Base-by-base conservation (phyloP, 2,113 vertebrate genomes). In the Mohoua ochrocephala region DNA sequence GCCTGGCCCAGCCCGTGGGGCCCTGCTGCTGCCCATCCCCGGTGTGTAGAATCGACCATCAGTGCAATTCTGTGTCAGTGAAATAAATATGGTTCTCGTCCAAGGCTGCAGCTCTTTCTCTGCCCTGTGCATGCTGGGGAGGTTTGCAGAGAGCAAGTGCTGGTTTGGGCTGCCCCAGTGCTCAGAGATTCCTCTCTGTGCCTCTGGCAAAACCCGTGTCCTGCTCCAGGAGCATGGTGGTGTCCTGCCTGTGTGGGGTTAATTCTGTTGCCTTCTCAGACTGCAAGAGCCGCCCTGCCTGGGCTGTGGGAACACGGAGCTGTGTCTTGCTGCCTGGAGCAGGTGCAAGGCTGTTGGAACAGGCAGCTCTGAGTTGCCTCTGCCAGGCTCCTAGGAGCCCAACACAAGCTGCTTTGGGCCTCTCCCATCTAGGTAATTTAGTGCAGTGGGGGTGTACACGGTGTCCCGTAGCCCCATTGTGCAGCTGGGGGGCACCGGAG, bases 51-150 rank as follows among this genome's bases (percentile, higher is more conserved):
- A 92, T 92, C 42, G 0, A 93, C 54, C 92, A 94, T 82, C 96
- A 95, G 93, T 97, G 95, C 92, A 94, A 86, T 78, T 95, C 85
- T 94, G 96, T 98, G 97, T 98, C 97, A 17, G 97, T 98, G 97
- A 97, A 98, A 98, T 98, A 98, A 98, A 98, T 45, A 82, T 97
- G 97, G 87, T 97, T 95, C 95, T 95, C 2, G 77, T 97, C 93
- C 97, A 78, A 77, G 22, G 61, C 50, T 60, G 68, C 63, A 56
- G 37, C 57, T 93, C 45, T 78, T 71, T 69, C 64, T 85, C 28
- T 83, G 70, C 60, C 33, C 17, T 52, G 12, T 1, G 3, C 0
- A 1, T 76, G 33, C 50, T 0, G 0, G 30, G 39, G 39, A 70
- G 15, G 42, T 68, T 81, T 87, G 5, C 24, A 44, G 49, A 50